phyloP scores from a whole-genome alignment of 2,113 vertebrate species.

The Colistium nudipinnis region DNA sequence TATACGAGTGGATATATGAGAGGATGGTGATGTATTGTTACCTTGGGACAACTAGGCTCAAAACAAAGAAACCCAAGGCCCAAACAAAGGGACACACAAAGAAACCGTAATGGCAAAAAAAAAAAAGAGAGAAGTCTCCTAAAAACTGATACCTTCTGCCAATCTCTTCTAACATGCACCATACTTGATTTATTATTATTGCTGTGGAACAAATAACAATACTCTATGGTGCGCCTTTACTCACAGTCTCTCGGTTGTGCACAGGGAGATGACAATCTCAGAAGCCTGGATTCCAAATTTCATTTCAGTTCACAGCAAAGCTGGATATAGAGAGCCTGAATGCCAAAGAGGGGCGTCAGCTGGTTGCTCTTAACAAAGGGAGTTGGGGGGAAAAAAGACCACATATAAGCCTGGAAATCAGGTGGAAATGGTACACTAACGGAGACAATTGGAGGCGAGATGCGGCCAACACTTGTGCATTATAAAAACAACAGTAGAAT shows the following conservation, averaged over 20 bases:
- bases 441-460: slow-evolving; percentile 67
- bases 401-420: slow-evolving; percentile 38
- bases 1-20: background rate
- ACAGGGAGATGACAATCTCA: slow-evolving; percentile 28
- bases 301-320: slow-evolving; percentile 44
- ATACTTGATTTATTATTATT: slow-evolving; percentile 37
- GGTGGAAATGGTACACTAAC: slow-evolving; percentile 57
- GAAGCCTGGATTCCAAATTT: slow-evolving; percentile 35
- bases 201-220: slow-evolving; percentile 41
- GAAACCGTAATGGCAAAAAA: background rate
- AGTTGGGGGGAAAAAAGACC: slow-evolving; percentile 24
- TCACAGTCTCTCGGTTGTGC: slow-evolving; percentile 12
- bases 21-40: slow-evolving; percentile 23
- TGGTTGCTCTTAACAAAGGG: slow-evolving; percentile 57
- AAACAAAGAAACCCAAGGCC: slow-evolving; percentile 1
- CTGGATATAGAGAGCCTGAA: slow-evolving; percentile 36
- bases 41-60: slow-evolving; percentile 17
- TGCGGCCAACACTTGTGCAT: slow-evolving; percentile 85
- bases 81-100: slow-evolving; percentile 15
- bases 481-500: slow-evolving; percentile 92
- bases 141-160: slow-evolving; percentile 1
- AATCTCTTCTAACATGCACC: slow-evolving; percentile 23
- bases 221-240: background rate
- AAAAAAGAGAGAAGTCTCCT: slow-evolving; percentile 2
- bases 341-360: slow-evolving; percentile 55